These are phyloP conservation scores for Lasioglossum pauxillum DNA, from an alignment of 2,888 invertebrate genomes.

Conservation along the genomic window DNA sequence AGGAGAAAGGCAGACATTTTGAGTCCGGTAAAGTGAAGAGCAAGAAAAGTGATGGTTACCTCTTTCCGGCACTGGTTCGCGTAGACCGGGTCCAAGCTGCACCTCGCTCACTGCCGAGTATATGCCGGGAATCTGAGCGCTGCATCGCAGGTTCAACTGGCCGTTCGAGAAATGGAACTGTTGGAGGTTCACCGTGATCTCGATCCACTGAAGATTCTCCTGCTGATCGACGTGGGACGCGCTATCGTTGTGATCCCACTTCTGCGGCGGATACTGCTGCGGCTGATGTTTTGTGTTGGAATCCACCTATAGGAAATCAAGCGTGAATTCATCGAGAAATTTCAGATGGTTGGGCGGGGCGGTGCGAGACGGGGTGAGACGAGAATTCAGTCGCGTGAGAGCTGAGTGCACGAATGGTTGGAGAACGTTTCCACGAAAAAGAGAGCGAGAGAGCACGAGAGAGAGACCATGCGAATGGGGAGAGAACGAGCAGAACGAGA, in stretches of 20 bases:
- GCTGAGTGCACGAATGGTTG: slow-evolving; percentile 13
- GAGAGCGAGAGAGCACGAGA: background rate
- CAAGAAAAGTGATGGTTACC: slow-evolving; percentile 85
- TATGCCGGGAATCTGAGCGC: slow-evolving; percentile 89
- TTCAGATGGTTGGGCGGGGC: background rate
- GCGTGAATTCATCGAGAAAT: slow-evolving; percentile 49
- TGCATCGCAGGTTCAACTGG: slow-evolving; percentile 89
- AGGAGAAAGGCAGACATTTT: no score
- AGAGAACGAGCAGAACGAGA: background rate
- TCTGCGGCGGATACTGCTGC: slow-evolving; percentile 66
- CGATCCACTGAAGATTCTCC: slow-evolving; percentile 86
- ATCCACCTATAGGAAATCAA: slow-evolving; percentile 76
- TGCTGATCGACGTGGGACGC: slow-evolving; percentile 51
- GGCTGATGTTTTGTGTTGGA: slow-evolving; percentile 69
- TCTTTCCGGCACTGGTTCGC: slow-evolving; percentile 92
- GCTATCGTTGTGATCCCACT: slow-evolving; percentile 63
- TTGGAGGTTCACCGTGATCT: slow-evolving; percentile 86
- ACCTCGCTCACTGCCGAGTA: slow-evolving; percentile 89
- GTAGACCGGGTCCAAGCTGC: slow-evolving; percentile 89
- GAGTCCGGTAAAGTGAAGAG: no score
- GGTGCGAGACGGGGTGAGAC: background rate
- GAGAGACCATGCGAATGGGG: slow-evolving; percentile 14
- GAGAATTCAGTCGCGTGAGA: slow-evolving; percentile 21
- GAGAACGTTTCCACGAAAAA: slow-evolving; percentile 17
- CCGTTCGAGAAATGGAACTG: slow-evolving; percentile 87